Base-by-base conservation (phyloP, 2,113 vertebrate species). In the Lucifuga dentata region DNA sequence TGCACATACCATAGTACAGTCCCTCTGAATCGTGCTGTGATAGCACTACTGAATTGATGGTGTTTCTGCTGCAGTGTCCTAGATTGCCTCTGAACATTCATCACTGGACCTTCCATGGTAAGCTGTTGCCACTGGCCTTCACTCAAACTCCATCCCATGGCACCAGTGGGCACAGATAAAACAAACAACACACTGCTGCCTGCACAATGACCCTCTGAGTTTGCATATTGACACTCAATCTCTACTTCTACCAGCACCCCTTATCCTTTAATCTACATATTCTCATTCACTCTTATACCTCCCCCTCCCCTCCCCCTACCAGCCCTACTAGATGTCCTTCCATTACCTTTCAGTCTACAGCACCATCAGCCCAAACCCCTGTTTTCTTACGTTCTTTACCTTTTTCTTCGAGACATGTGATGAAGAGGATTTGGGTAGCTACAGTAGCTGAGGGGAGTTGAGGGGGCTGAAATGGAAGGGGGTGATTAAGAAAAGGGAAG, bases 21-120 rank as follows among this genome's bases (percentile, higher is more conserved):
- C 76, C 73, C 60, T 77, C 73, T 78, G 71, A 65, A 62, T 82
- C 66, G 61, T 76, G 81, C 82, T 84, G 66, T 53, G 82, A 85
- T 83, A 58, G 45, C 21, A 72, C 58, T n/a, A 45, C 46, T 87
- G 91, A 95, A 95, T 95, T 94, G 93, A 95, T 93, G 91, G 84
- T 76, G 84, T 86, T 94, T 94, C 90, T 90, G 87, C 82, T 88
- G 85, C 88, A 89, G 90, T 88, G 89, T 94, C 90, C 93, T 91
- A 91, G 91, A 92, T 92, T 90, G 81, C 67, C 85, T 88, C 80
- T 67, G 80, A 84, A 90, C 90, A 92, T 95, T 93, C 73, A 93
- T 94, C 93, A 94, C 85, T 61, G 77, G 83, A 86, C 83, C 73
- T 79, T 90, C 83, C 72, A 88, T 83, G 84, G 80, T 86, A 85